Percentiles rank a stretch among this genome's conserved stretches.
These are phyloP conservation scores for Prorops nasuta DNA, from an alignment of 1,140 invertebrate genomes.

Conservation along the genomic window DNA sequence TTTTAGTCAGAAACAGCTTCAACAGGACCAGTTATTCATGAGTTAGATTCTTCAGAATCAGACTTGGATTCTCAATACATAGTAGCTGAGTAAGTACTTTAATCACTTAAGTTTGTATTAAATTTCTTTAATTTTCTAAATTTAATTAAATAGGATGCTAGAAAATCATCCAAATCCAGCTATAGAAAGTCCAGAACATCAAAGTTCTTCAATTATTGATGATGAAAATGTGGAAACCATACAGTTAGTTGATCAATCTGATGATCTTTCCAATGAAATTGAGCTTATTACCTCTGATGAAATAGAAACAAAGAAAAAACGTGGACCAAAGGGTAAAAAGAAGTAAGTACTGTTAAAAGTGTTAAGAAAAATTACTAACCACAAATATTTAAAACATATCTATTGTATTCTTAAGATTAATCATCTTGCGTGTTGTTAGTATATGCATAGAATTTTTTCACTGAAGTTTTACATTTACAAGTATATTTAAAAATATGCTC, in stretches of 20 bases:
- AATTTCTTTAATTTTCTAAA: too few species aligned
- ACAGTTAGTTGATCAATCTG: slow-evolving; percentile 25
- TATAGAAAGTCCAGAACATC: slow-evolving; percentile 43
- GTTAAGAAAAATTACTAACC: neutral
- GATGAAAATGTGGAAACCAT: slow-evolving; percentile 31
- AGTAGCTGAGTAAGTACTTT: slow-evolving; percentile 40
- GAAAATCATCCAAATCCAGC: slow-evolving; percentile 38
- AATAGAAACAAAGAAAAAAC: slow-evolving; percentile 29
- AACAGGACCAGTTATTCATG: slow-evolving; percentile 50
- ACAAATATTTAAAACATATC: neutral
- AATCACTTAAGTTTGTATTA: too few species aligned
- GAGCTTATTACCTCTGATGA: slow-evolving; percentile 24
- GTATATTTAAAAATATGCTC: too few species aligned
- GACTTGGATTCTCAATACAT: slow-evolving; percentile 46
- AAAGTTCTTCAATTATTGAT: slow-evolving; percentile 18
- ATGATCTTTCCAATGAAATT: slow-evolving; percentile 23
- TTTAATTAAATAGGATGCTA: slow-evolving; percentile 42
- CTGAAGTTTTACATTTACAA: too few species aligned
- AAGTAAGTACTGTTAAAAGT: slow-evolving; percentile 35
- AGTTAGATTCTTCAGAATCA: slow-evolving; percentile 45
- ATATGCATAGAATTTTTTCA: too few species aligned
- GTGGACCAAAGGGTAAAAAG: slow-evolving; percentile 45
- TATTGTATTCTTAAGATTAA: too few species aligned
- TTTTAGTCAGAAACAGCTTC: slow-evolving; percentile 40
- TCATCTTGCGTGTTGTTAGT: too few species aligned